Evolutionary conservation across 1,140 invertebrate genomes (phyloP).

Genomic region (Cydia strobilella): DNA sequence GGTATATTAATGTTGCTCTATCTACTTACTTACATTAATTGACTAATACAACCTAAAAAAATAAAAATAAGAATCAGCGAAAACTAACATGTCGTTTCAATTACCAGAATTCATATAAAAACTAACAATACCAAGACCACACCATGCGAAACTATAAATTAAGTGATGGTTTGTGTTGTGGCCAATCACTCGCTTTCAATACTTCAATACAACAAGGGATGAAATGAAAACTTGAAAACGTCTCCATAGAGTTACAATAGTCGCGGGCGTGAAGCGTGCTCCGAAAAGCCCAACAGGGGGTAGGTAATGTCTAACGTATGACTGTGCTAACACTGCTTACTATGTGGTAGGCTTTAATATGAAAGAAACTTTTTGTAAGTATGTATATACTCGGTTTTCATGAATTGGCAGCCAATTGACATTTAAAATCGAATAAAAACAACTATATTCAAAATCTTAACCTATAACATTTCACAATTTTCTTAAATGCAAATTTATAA

Average conservation of each 20-base stretch:
- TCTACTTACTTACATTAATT: too few relatives aligned
- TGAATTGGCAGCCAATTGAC: neutral
- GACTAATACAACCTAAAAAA: neutral
- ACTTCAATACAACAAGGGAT: slow-evolving; percentile 51
- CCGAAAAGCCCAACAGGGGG: slow-evolving; percentile 45
- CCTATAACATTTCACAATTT: too few relatives aligned
- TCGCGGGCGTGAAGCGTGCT: slow-evolving; percentile 38
- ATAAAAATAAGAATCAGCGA: neutral
- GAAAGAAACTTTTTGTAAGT: neutral
- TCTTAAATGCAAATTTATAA: too few relatives aligned
- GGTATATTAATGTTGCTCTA: too few relatives aligned
- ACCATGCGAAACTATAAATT: neutral
- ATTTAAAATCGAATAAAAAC: too few relatives aligned
- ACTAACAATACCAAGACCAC: neutral
- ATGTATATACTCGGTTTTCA: neutral
- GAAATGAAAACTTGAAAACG: slow-evolving; percentile 50
- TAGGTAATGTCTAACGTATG: slow-evolving; percentile 43
- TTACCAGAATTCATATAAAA: neutral
- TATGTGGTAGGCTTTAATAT: neutral
- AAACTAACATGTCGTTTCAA: too few relatives aligned
- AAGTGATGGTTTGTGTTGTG: slow-evolving; percentile 39
- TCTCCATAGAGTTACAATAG: slow-evolving; percentile 52
- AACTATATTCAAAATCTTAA: too few relatives aligned
- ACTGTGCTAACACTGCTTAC: slow-evolving; percentile 22
- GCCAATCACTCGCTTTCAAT: slow-evolving; percentile 47